phyloP scores from a whole-genome alignment of 1,140 invertebrate genomes.

The Bombus superbus region DNA sequence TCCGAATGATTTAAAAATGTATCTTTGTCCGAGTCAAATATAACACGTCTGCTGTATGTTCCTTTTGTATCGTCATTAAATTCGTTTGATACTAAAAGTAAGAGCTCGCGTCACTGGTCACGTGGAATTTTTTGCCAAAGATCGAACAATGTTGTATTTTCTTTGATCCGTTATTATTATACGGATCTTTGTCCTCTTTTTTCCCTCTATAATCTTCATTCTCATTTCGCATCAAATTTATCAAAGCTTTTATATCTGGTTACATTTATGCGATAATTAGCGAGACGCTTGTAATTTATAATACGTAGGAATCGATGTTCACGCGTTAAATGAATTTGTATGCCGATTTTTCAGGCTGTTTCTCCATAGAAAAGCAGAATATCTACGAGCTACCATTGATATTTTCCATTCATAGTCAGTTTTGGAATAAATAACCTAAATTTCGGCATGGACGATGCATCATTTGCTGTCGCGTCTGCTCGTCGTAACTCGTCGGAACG shows the following conservation, averaged over 20 bases:
- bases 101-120: not conserved
- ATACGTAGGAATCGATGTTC: not conserved
- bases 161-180: constrained; percentile 1
- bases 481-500: too few relatives aligned
- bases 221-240: not conserved
- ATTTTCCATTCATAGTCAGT: too few relatives aligned
- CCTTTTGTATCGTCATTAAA: not conserved
- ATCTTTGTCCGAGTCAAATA: not conserved
- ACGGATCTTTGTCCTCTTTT: not conserved
- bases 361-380: too few relatives aligned
- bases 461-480: too few relatives aligned
- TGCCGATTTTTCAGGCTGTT: too few relatives aligned
- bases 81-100: not conserved
- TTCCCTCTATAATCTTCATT: not conserved
- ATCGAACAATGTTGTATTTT: not conserved
- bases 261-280: constrained; percentile 3
- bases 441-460: too few relatives aligned
- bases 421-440: too few relatives aligned
- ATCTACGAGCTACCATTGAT: too few relatives aligned
- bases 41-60: not conserved
- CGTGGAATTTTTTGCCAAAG: constrained; percentile 6
- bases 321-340: not conserved
- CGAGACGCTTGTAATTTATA: not conserved
- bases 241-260: constrained; percentile 6
- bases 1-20: not conserved